Conservation (phyloP, 2,797 vertebrate species). For the Pangasius krempfi region DNA sequence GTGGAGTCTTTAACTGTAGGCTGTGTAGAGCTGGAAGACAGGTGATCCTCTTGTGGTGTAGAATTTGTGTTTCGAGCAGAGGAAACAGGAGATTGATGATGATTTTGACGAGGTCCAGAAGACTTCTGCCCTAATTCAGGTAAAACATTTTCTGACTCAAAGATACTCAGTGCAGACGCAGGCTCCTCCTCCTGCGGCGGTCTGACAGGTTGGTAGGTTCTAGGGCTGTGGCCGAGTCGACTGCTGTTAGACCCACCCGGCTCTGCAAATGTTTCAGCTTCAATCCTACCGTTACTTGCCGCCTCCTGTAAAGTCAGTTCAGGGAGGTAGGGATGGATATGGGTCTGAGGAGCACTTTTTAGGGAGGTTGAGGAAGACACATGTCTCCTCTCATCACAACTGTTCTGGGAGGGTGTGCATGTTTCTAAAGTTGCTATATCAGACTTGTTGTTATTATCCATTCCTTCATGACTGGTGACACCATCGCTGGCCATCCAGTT, state of each 20-base stretch:
- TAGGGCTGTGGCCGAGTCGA: constrained; percentile 29
- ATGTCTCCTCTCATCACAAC: background rate
- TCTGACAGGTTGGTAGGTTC: constrained; percentile 14
- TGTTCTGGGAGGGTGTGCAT: constrained; percentile 29
- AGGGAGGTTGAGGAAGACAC: constrained; percentile 13
- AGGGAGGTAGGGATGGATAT: constrained; percentile 47
- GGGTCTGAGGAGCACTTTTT: constrained; percentile 20
- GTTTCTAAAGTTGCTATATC: constrained; percentile 18
- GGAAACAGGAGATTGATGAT: constrained; percentile 19
- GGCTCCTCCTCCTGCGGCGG: constrained; percentile 7
- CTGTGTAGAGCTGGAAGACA: constrained; percentile 14
- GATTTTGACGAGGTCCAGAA: background rate
- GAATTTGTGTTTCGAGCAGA: constrained; percentile 40
- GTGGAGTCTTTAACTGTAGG: constrained; percentile 15
- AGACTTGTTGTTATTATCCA: background rate
- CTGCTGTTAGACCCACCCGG: constrained; percentile 58
- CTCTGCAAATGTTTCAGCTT: constrained; percentile 66
- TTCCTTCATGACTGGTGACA: constrained; percentile 1
- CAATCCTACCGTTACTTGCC: constrained; percentile 39
- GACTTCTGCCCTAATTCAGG: constrained; percentile 23
- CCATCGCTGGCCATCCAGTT: background rate
- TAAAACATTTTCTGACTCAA: constrained; percentile 10
- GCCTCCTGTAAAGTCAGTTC: constrained; percentile 55
- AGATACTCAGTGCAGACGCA: constrained; percentile 26
- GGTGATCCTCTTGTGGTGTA: background rate